Base-by-base conservation (phyloP, 2,888 invertebrate species). In the Pristionchus mayeri region DNA sequence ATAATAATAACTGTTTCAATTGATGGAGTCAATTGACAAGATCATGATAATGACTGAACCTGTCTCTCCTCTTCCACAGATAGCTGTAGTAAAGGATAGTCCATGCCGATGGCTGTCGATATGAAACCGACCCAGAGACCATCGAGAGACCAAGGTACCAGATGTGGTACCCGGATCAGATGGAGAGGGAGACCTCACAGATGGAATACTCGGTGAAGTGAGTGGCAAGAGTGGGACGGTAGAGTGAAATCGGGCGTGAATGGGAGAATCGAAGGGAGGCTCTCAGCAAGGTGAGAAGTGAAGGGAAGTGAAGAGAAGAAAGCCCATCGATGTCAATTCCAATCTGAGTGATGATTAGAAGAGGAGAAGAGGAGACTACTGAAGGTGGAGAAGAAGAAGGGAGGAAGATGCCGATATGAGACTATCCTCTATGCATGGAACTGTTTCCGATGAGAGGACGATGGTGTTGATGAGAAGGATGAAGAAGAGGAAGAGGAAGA, bases 41-140 rank as follows among this genome's bases (percentile, higher is more conserved):
- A n/a, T n/a, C n/a, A n/a, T n/a, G n/a, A n/a, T n/a, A n/a, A n/a
- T n/a, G n/a, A n/a, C n/a, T 87, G 83, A 57, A 92, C 92, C 92
- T 87, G 87, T 92, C 91, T 85, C 92, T 86, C 24, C 92, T 85
- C 67, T 90, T 90, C 92, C 92, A 92, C 87, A 91, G 87, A 87
- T 92, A 92, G 84, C 89, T 89, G 85, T 92, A 92, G 86, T 92
- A 92, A 37, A 92, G 84, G 57, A 92, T 87, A 7, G 87, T 85
- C 50, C 92, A 88, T 24, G 89, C 88, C 40, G 90, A 85, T 11
- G 92, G 92, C 86, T 88, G 87, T 21, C 85, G 79, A 87, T 92
- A 92, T 54, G 89, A 89, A 84, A 86, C 86, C 11, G 63, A 76
- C 18, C 85, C 76, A 54, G 71, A 84, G 27, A 57, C 82, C 44